phyloP scores from a whole-genome alignment of 2,888 invertebrate genomes.

The Tipula confusa region DNA sequence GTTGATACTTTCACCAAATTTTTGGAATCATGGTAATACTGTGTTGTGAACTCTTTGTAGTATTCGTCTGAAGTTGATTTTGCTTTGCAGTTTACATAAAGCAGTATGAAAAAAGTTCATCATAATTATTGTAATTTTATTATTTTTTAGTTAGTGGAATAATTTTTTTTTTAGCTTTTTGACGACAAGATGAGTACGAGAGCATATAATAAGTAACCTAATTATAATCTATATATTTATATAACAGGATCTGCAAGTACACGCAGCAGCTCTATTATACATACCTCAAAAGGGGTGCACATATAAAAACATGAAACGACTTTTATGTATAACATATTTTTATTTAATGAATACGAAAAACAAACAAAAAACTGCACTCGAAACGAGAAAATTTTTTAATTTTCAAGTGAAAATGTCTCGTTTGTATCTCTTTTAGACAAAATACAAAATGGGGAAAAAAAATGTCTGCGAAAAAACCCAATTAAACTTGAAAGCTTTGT shows the following conservation, averaged over 20 bases:
- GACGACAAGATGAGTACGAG: too few relatives aligned
- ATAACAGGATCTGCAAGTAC: background rate
- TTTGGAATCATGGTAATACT: too few relatives aligned
- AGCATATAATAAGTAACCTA: background rate
- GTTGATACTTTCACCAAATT: too few relatives aligned
- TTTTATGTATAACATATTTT: background rate
- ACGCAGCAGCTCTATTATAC: background rate
- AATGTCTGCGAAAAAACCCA: background rate
- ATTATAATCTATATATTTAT: background rate
- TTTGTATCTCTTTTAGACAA: background rate
- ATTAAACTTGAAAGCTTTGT: constrained; percentile 20
- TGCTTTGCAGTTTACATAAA: too few relatives aligned
- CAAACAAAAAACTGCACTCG: too few relatives aligned
- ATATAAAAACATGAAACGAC: background rate
- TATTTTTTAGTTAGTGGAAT: too few relatives aligned
- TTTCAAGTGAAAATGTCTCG: constrained; percentile 25
- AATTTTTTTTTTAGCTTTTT: too few relatives aligned
- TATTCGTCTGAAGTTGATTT: too few relatives aligned
- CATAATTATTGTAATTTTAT: too few relatives aligned
- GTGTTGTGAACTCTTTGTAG: too few relatives aligned
- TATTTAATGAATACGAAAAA: background rate
- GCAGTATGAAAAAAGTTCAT: too few relatives aligned
- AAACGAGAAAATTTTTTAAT: background rate
- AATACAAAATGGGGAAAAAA: background rate
- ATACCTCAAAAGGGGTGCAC: background rate